Base-by-base conservation (phyloP, 1,140 invertebrate genomes). In the Solenopsis invicta region DNA sequence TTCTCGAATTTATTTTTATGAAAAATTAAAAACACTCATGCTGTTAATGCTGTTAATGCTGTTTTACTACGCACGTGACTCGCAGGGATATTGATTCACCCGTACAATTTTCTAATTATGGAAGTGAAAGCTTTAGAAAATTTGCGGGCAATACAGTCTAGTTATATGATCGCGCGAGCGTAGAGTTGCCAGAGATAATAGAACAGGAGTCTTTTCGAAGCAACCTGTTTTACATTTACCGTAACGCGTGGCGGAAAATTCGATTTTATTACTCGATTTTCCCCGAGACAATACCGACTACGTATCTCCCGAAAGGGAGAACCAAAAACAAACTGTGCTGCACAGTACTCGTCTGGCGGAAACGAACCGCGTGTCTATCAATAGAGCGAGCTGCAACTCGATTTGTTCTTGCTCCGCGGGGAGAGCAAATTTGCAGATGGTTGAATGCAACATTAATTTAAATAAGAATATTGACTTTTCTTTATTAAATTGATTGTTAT, bases 281-380 rank as follows among this genome's bases (percentile, higher is more conserved):
- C 56, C 69, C 5, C 41, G 80, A 84, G 80, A 84, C 80, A 84
- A 74, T 84, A 45, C 24, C 12, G 56, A 45, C 54, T 62, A 61
- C 37, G 69, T 84, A 84, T 84, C 54, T 69, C 52, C 8, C 80
- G 80, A 75, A 84, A 84, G 80, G 69, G 69, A 75, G 80, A 74
- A 74, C 80, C 80, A 29, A 74, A 75, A 84, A 84, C 80, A 84
- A 84, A 84, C 80, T 37, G 13, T 29, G 69, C 69, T 82, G 13
- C 24, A 24, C 13, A 59, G 71, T 71, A 69, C 34, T 66, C 50
- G 64, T 74, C 80, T 84, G 45, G 5, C 66, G 78, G 69, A 84
- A 84, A 84, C 80, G 54, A 75, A 84, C 80, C 80, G 41, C 69
- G 24, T 84, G 69, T 84, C 80, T 84, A 84, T 84, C 69, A 84